These are phyloP conservation scores for Parotia lawesii DNA, from an alignment of 2,113 vertebrate genomes.

Conservation along the genomic window DNA sequence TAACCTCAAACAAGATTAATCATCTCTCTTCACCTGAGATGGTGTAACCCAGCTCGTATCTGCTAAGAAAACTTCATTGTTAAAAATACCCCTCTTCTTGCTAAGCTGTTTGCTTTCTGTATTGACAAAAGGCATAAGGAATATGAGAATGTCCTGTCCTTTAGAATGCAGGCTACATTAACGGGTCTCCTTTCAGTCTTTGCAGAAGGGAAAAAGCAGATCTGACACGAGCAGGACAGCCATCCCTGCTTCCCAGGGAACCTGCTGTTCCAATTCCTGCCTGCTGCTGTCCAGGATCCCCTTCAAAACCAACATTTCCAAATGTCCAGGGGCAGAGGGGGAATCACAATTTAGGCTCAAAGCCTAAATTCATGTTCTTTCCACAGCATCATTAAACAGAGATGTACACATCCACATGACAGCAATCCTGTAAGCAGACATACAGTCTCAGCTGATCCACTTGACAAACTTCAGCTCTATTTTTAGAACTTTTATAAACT, in stretches of 20 bases:
- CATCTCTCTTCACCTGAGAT: background rate
- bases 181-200: background rate
- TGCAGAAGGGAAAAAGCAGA: background rate
- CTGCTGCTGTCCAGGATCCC: background rate
- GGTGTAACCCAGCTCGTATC: background rate
- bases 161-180: background rate
- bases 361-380: background rate
- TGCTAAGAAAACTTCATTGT: constrained; percentile 43
- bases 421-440: background rate
- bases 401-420: background rate
- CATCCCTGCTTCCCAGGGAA: background rate
- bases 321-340: background rate
- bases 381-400: background rate
- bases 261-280: background rate
- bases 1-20: constrained; percentile 10
- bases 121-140: constrained; percentile 14
- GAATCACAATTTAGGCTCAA: background rate
- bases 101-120: constrained; percentile 37
- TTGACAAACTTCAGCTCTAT: constrained; percentile 11
- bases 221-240: background rate
- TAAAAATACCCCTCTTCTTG: constrained; percentile 18
- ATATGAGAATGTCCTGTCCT: constrained; percentile 50
- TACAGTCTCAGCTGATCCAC: background rate
- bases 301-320: background rate
- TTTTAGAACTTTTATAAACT: constrained; percentile 42